A percentile compares a stretch with the other conserved stretches of the same genome.
These are phyloP conservation scores for Hippopotamyrus pictus DNA, from an alignment of 2,797 vertebrate species.

Conservation along the genomic window DNA sequence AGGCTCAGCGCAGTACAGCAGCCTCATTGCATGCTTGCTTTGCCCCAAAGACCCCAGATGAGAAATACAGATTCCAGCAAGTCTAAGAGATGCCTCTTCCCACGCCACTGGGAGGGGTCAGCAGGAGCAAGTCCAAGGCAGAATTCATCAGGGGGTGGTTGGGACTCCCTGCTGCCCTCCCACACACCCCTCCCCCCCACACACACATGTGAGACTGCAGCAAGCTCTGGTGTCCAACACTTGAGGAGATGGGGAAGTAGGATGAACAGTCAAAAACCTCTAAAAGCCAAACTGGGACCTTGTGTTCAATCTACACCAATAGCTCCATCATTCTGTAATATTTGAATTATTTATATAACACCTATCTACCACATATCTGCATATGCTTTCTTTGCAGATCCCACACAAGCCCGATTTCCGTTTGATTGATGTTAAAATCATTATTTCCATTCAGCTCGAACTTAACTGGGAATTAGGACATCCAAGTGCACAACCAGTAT, in stretches of 20 bases:
- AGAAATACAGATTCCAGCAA: constrained; percentile 19
- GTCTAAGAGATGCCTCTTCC: neutral
- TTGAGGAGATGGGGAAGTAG: neutral
- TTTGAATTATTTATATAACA: neutral
- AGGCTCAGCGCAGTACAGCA: neutral
- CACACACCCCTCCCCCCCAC: neutral
- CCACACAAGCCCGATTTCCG: neutral
- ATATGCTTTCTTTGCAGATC: neutral
- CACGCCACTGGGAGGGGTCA: neutral
- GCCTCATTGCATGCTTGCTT: neutral
- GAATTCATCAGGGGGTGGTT: neutral
- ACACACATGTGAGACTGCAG: neutral
- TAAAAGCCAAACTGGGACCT: neutral
- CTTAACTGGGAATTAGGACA: neutral
- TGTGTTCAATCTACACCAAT: neutral
- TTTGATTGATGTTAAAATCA: neutral
- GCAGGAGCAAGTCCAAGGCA: constrained; percentile 7
- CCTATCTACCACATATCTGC: neutral
- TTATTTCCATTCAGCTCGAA: neutral
- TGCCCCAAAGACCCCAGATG: neutral
- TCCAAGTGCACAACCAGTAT: neutral
- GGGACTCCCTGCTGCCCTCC: neutral
- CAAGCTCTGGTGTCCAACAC: neutral
- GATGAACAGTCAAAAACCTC: neutral
- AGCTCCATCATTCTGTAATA: neutral